Percentiles rank a stretch among this genome's conserved stretches.
These are phyloP conservation scores for Chiloscyllium plagiosum DNA, from an alignment of 2,113 vertebrate genomes.

Conservation along the genomic window DNA sequence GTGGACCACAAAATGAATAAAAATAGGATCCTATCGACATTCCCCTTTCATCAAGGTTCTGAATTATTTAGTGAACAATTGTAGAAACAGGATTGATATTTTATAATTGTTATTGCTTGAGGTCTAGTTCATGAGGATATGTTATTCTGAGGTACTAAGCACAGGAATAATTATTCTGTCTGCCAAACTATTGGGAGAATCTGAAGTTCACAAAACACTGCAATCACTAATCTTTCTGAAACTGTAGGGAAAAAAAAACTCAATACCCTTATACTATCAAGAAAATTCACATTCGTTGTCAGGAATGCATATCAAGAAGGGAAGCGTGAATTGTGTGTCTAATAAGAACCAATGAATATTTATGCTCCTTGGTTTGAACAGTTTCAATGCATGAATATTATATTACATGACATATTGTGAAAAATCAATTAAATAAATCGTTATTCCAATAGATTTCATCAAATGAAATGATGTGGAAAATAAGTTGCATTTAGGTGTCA, in stretches of 20 bases:
- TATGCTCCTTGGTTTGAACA: not conserved
- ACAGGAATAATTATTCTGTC: slow-evolving; percentile 5
- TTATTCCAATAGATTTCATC: slow-evolving; percentile 7
- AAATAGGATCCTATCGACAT: not conserved
- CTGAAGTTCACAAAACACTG: not conserved
- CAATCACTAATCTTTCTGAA: not conserved
- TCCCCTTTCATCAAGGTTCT: not conserved
- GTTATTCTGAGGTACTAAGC: not conserved
- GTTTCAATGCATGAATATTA: slow-evolving; percentile 18
- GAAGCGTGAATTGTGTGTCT: not conserved
- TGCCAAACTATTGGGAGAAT: not conserved
- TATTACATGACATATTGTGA: not conserved
- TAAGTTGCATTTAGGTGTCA: not conserved
- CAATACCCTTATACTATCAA: not conserved
- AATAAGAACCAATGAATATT: slow-evolving; percentile 27
- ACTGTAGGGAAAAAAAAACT: not conserved
- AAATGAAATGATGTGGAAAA: not conserved
- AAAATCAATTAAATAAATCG: slow-evolving; percentile 10
- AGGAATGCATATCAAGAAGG: not conserved
- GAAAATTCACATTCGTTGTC: not conserved
- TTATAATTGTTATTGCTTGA: not conserved
- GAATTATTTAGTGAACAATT: slow-evolving; percentile 19
- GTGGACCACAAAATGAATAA: not conserved
- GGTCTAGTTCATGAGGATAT: not conserved
- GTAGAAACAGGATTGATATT: not conserved